phyloP scores from a whole-genome alignment of 2,888 invertebrate genomes.

The Drosophila borborema region DNA sequence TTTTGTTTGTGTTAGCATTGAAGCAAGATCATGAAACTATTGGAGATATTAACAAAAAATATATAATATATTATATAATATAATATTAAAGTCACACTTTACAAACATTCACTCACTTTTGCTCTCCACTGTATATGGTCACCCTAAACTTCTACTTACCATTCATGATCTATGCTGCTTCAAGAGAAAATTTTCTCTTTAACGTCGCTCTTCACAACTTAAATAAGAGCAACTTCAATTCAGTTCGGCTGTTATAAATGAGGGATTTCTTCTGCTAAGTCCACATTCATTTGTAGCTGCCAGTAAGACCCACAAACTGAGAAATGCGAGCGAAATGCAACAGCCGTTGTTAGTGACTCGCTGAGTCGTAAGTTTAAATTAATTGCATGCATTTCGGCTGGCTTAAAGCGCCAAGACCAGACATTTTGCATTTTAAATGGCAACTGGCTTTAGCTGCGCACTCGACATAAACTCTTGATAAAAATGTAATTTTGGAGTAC shows the following conservation, averaged over 20 bases:
- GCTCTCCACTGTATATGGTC: too few relatives aligned
- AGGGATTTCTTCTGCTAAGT: neutral
- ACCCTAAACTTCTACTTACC: too few relatives aligned
- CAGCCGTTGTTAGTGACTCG: slow-evolving; percentile 12
- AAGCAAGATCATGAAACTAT: too few relatives aligned
- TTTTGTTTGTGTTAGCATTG: too few relatives aligned
- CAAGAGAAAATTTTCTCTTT: too few relatives aligned
- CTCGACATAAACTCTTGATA: slow-evolving; percentile 33
- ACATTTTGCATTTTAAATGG: slow-evolving; percentile 66
- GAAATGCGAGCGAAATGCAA: slow-evolving; percentile 7
- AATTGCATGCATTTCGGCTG: slow-evolving; percentile 68
- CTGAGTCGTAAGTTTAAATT: slow-evolving; percentile 59
- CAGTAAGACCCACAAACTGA: slow-evolving; percentile 17
- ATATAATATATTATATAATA: too few relatives aligned
- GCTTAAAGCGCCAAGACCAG: slow-evolving; percentile 36
- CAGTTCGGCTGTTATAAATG: neutral
- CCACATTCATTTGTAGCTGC: neutral
- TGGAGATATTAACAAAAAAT: too few relatives aligned
- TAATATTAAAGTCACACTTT: too few relatives aligned
- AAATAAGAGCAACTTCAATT: neutral
- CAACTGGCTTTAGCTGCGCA: slow-evolving; percentile 30
- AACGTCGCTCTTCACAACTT: neutral
- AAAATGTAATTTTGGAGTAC: slow-evolving; percentile 49
- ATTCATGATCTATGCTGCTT: too few relatives aligned
- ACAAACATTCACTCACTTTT: too few relatives aligned